Evolutionary conservation across 2,888 invertebrate genomes (phyloP), one percentile per base, ranked within the genome.

Genomic region (Lissonota sp.): DNA sequence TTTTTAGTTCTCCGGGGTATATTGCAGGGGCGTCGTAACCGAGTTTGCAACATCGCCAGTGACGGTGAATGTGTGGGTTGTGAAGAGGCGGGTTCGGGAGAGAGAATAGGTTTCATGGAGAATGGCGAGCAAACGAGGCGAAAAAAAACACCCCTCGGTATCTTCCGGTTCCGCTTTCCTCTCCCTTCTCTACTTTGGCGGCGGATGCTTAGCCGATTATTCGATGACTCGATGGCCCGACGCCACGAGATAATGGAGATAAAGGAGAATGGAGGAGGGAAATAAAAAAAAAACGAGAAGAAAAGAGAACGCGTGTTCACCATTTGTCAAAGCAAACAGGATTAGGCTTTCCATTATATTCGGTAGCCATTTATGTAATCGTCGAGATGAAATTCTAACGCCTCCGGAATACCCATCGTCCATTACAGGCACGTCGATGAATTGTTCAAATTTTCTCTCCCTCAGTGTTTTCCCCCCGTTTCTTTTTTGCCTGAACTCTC

Each of bases 391-490:
- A 69, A 79, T 79, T 79, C 73, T 73, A 79, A 73, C 73, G 67
- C 69, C 46, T 55, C 67, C 67, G 12, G 46, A 74, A 79, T 79
- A 26, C 69, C 73, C 40, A 79, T 66, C 73, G 73, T 69, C 12
- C 55, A 37, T 46, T 69, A 46, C 69, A 57, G 44, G 60, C 42
- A 51, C 67, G 4, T 4, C 12, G 75, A 75, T 75, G 73, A 79
- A 79, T 79, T 73, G 73, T 73, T 79, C 73, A 73, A 79, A 79
- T 79, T 69, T 74, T 72, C 82, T 58, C 60, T 75, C 74, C 49
- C 44, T 40, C 76, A 14, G 63, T 80, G 75, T 71, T 55, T 14
- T 44, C 42, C 40, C 64, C 40, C 51, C 39, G 46, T 72, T 60
- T 62, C 55, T 55, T 49, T 57, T 53, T 70, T 42, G 42, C 14